phyloP scores from a whole-genome alignment of 2,888 invertebrate genomes.

The Eupithecia pulchellata region DNA sequence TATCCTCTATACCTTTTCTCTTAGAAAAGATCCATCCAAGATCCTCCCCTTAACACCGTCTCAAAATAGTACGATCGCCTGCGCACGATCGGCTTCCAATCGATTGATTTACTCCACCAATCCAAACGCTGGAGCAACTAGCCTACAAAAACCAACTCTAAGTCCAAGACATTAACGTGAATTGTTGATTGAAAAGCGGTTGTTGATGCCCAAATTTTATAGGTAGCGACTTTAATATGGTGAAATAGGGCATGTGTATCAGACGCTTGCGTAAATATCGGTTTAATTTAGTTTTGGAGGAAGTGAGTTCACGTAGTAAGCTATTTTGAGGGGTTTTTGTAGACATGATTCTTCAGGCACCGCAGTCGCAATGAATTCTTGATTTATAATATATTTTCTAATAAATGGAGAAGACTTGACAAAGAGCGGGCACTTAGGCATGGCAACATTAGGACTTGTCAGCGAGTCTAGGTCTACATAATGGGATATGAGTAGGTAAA shows the following conservation, averaged over 20 bases:
- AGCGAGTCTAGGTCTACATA: too few relatives aligned
- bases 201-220: slow-evolving; percentile 13
- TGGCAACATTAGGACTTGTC: too few relatives aligned
- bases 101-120: slow-evolving; percentile 76
- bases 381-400: too few relatives aligned
- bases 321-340: not conserved
- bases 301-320: not conserved
- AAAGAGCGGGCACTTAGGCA: too few relatives aligned
- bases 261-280: slow-evolving; percentile 4
- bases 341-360: not conserved
- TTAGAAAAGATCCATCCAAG: too few relatives aligned
- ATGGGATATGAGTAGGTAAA: too few relatives aligned
- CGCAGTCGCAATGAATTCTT: too few relatives aligned
- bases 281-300: slow-evolving; percentile 13
- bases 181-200: not conserved
- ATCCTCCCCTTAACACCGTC: slow-evolving; percentile 64
- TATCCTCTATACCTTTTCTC: too few relatives aligned
- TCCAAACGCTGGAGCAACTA: slow-evolving; percentile 5
- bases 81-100: slow-evolving; percentile 73
- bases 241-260: slow-evolving; percentile 3
- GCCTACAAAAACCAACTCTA: slow-evolving; percentile 15
- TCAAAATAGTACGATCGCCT: slow-evolving; percentile 72
- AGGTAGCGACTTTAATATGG: slow-evolving; percentile 14
- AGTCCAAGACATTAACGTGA: not conserved
- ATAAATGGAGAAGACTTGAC: too few relatives aligned